phyloP scores from a whole-genome alignment of 2,797 vertebrate species.

The Sebastes jordani region DNA sequence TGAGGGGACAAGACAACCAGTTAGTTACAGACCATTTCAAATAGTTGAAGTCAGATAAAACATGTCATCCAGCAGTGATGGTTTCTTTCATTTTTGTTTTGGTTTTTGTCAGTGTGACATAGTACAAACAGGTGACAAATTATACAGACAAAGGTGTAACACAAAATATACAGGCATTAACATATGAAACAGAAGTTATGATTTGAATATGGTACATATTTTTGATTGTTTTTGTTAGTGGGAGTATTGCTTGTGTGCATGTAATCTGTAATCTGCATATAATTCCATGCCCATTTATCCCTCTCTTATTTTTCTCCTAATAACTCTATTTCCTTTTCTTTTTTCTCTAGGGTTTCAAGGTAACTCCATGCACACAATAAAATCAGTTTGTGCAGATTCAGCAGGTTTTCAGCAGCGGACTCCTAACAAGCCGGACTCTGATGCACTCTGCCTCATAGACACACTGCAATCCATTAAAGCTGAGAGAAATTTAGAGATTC shows the following conservation, averaged over 20 bases:
- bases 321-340: not conserved
- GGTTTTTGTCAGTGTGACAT: too few relatives aligned
- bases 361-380: not conserved
- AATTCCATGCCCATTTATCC: not conserved
- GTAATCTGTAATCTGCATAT: not conserved
- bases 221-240: too few relatives aligned
- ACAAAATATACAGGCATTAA: too few relatives aligned
- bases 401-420: not conserved
- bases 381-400: not conserved
- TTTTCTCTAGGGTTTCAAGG: not conserved
- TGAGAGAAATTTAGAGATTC: constrained; percentile 13
- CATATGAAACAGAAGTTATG: too few relatives aligned
- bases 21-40: not conserved
- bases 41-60: rapidly evolving
- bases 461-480: constrained; percentile 3
- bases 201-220: too few relatives aligned
- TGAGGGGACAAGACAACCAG: constrained; percentile 45
- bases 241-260: too few relatives aligned
- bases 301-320: not conserved
- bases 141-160: too few relatives aligned
- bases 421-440: not conserved
- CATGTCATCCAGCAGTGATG: too few relatives aligned
- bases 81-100: too few relatives aligned
- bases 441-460: not conserved
- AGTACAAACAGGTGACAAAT: too few relatives aligned